Percentiles rank a stretch among this genome's conserved stretches.
These are phyloP conservation scores for Galagoides demidoff DNA, from an alignment of 2,797 vertebrate species.

Conservation along the genomic window DNA sequence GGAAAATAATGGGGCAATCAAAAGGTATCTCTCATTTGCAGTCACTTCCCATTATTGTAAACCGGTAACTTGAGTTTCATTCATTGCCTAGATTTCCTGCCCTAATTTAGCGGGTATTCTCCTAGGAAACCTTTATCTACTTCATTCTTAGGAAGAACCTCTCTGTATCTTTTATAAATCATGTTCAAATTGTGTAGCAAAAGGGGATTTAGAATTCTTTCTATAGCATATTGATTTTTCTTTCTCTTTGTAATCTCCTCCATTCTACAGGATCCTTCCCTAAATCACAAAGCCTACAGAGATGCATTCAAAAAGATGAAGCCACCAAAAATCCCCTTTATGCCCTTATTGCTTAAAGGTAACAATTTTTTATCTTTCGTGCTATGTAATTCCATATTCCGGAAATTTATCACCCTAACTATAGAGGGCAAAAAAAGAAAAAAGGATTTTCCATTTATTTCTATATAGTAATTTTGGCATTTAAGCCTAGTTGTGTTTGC, in stretches of 20 bases:
- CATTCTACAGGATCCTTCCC: conserved; percentile 94
- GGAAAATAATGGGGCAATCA: conserved; percentile 68
- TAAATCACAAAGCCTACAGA: conserved; percentile 99
- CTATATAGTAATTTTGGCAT: not conserved
- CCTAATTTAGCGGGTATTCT: conserved; percentile 78
- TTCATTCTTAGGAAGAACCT: conserved; percentile 75
- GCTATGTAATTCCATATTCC: not conserved
- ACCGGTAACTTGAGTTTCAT: conserved; percentile 73
- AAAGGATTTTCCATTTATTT: not conserved
- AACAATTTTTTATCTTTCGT: conserved; percentile 64
- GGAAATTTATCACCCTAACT: conserved; percentile 26
- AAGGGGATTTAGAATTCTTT: conserved; percentile 82
- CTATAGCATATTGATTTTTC: conserved; percentile 84
- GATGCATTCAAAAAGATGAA: conserved; percentile 99
- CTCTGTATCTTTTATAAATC: conserved; percentile 74
- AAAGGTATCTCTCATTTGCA: conserved; percentile 55
- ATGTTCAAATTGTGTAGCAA: conserved; percentile 73
- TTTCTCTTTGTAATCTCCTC: conserved; percentile 82
- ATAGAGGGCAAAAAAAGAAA: not conserved
- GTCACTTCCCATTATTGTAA: conserved; percentile 71
- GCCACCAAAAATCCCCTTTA: conserved; percentile 98
- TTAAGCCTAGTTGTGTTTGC: not conserved
- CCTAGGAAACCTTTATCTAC: conserved; percentile 80
- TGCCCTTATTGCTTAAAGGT: conserved; percentile 99
- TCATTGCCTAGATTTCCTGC: conserved; percentile 76